Conservation (phyloP, 1,140 invertebrate species). For the Drosophila ananassae region DNA sequence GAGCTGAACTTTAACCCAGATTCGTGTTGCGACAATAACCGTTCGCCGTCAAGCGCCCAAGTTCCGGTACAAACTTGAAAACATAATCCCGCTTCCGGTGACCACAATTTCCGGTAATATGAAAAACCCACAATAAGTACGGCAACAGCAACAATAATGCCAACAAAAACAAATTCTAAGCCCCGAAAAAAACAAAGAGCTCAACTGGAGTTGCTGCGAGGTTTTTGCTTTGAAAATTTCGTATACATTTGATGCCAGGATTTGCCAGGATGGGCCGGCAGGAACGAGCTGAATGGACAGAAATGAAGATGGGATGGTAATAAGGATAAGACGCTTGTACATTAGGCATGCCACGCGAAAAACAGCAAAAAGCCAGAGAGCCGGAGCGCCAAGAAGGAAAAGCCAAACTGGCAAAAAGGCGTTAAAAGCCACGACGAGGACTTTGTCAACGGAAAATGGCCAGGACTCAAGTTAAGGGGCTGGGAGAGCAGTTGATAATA, state of each 20-base stretch:
- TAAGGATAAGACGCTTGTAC: conserved; percentile 74
- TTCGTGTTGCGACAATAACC: conserved; percentile 42
- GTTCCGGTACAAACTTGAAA: conserved; percentile 77
- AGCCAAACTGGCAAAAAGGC: conserved; percentile 44
- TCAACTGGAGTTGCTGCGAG: conserved; percentile 48
- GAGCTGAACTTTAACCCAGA: conserved; percentile 34
- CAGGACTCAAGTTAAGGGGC: conserved; percentile 5
- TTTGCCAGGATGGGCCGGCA: conserved; percentile 49
- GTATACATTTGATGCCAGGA: conserved; percentile 78
- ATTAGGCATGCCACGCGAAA: conserved; percentile 54
- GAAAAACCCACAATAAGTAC: conserved; percentile 73
- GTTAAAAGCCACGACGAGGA: conserved; percentile 65
- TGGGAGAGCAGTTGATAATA: conserved; percentile 57
- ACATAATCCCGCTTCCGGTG: conserved; percentile 77
- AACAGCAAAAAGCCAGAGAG: conserved; percentile 26
- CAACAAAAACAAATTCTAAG: conserved; percentile 50
- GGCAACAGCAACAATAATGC: conserved; percentile 21
- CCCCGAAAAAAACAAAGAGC: conserved; percentile 59
- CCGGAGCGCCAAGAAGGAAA: conserved; percentile 46
- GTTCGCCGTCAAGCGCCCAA: conserved; percentile 49
- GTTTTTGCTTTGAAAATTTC: conserved; percentile 63
- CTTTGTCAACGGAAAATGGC: conserved; percentile 58
- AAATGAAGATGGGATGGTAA: conserved; percentile 78
- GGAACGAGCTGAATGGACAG: conserved; percentile 61
- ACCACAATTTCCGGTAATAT: conserved; percentile 80